Percentiles rank a stretch among this genome's conserved stretches.
Conservation (phyloP, 2,888 invertebrate species). For the Petrolisthes manimaculis region DNA sequence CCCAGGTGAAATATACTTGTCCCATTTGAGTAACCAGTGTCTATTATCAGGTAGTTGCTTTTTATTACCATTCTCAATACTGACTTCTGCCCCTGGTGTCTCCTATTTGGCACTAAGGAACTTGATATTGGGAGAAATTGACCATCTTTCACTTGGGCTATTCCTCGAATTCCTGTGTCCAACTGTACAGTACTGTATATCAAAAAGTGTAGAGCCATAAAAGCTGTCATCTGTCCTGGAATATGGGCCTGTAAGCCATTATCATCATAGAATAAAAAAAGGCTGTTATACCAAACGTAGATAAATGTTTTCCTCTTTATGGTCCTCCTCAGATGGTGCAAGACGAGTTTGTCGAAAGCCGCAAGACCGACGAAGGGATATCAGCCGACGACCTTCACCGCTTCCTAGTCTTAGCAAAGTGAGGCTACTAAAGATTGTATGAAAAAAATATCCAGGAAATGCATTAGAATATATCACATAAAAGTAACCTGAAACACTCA, state of each 20-base stretch:
- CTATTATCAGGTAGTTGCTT: too few relatives aligned
- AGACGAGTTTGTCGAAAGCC: slow-evolving; percentile 53
- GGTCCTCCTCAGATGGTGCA: slow-evolving; percentile 47
- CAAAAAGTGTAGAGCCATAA: background rate
- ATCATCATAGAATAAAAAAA: background rate
- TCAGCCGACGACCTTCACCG: slow-evolving; percentile 47
- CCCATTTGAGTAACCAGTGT: too few relatives aligned
- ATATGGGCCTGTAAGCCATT: background rate
- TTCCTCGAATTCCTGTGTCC: too few relatives aligned
- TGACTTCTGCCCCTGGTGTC: too few relatives aligned
- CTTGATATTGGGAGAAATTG: too few relatives aligned
- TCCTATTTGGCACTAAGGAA: too few relatives aligned
- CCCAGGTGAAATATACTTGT: too few relatives aligned
- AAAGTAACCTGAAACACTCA: background rate
- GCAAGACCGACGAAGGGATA: slow-evolving; percentile 32
- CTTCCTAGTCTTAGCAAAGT: slow-evolving; percentile 42
- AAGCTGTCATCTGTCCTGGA: background rate
- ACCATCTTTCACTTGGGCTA: too few relatives aligned
- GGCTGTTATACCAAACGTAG: background rate
- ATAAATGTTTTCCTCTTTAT: background rate
- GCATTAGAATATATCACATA: background rate
- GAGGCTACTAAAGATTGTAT: background rate
- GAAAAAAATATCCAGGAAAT: background rate
- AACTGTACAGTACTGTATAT: too few relatives aligned
- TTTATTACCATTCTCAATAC: too few relatives aligned